phyloP scores from a whole-genome alignment of 2,797 vertebrate species.

The Hyperoplus immaculatus region DNA sequence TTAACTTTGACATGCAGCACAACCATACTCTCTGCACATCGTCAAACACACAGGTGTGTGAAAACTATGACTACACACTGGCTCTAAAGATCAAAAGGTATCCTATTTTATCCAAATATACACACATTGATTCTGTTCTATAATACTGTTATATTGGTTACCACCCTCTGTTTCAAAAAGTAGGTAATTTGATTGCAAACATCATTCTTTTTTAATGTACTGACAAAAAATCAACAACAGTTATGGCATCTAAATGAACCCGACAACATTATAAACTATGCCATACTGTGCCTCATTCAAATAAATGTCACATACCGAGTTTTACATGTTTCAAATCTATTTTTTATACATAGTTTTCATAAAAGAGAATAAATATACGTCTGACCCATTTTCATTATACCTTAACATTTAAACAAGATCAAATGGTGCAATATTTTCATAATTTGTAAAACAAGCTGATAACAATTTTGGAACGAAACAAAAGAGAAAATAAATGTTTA shows the following conservation, averaged over 20 bases:
- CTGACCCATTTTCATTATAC: conserved; percentile 83
- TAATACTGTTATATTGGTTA: conserved; percentile 87
- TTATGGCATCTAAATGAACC: conserved; percentile 87
- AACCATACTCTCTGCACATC: conserved; percentile 89
- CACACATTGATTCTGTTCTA: conserved; percentile 87
- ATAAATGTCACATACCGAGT: conserved; percentile 83
- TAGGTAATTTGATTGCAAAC: conserved; percentile 87
- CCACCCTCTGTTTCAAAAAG: conserved; percentile 85
- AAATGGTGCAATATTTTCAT: conserved; percentile 83
- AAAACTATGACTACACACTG: conserved; percentile 87
- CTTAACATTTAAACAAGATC: conserved; percentile 85
- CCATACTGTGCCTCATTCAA: conserved; percentile 85
- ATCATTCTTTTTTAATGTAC: conserved; percentile 82
- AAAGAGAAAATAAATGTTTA: conserved; percentile 58
- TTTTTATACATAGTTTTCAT: conserved; percentile 84
- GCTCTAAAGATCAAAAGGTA: conserved; percentile 87
- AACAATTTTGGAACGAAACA: conserved; percentile 81
- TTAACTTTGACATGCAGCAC: conserved; percentile 89
- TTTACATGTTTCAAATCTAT: conserved; percentile 84
- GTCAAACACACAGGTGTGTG: conserved; percentile 87
- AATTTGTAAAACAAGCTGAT: conserved; percentile 81
- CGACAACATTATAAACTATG: conserved; percentile 88
- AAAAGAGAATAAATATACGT: conserved; percentile 86
- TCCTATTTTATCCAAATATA: conserved; percentile 88
- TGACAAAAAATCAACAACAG: conserved; percentile 83